Base-by-base conservation (phyloP, 2,888 invertebrate species). In the Cephus sareptanus region DNA sequence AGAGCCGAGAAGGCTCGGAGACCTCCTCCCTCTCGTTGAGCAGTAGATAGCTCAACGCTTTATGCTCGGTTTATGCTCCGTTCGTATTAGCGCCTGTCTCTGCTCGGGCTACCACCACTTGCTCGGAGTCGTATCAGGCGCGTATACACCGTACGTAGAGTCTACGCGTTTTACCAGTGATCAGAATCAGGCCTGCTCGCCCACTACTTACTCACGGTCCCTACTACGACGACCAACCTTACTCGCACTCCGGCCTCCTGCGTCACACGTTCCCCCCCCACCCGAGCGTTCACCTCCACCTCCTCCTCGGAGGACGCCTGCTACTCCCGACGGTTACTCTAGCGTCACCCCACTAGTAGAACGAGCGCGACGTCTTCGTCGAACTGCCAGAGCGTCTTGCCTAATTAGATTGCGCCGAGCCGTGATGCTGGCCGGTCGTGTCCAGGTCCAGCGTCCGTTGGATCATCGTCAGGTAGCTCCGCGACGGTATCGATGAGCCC, bases 391-490 rank as follows among this genome's bases (percentile, higher is more conserved):
- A 82, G 80, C 75, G 78, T 78, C 81, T 73, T 78, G 76, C 80
- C 79, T 83, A 85, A 87, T 87, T 88, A 87, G 88, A 88, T 85
- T 85, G 87, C 88, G 85, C 83, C 84, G 87, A 79, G 86, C 82
- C 78, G 80, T 85, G 80, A 81, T 78, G 82, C 81, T 34, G 85
- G 77, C 76, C 83, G 82, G 70, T 33, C 31, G 70, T 30, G 4
- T 70, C 70, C 11, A 2, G 70, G 30, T 15, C 13, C 33, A 13
- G 70, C 70, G 3, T 13, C 70, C 30, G 15, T 23, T 70, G 70
- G 31, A 70, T 15, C 70, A 33, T 33, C 70, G 11, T 33, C 70
- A 15, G 15, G 40, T 4, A 40, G 15, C 40, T 1, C 6, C 40
- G 15, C 4, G 35, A 6, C 15, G 40, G 40, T 40, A 15, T 40